phyloP scores from a whole-genome alignment of 2,888 invertebrate genomes.

The Eupeodes latifasciatus region DNA sequence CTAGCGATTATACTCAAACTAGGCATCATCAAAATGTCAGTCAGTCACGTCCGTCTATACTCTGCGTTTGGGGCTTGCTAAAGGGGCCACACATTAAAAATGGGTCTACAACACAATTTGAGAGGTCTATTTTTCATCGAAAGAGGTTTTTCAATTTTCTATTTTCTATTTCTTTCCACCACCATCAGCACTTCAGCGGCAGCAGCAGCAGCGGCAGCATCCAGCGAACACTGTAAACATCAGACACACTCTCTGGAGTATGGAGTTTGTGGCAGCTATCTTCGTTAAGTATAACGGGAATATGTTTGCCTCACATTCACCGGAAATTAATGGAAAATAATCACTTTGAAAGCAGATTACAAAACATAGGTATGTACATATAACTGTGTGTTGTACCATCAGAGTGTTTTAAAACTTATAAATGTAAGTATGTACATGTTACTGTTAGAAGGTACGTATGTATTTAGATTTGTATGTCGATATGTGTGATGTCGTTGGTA shows the following conservation, averaged over 20 bases:
- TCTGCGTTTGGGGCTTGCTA: conserved; percentile 14
- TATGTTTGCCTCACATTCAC: conserved; percentile 42
- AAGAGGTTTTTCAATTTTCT: conserved; percentile 59
- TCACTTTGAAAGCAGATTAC: conserved; percentile 66
- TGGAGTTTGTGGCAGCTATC: conserved; percentile 11
- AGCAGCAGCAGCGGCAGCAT: no score
- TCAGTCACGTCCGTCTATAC: conserved; percentile 48
- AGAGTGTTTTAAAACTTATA: neutral
- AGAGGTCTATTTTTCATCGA: conserved; percentile 44
- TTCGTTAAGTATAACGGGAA: conserved; percentile 52
- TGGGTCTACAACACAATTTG: conserved; percentile 61
- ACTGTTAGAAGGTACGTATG: no score
- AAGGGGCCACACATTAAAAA: conserved; percentile 53
- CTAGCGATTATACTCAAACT: conserved; percentile 19
- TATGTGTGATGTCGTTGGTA: conserved; percentile 18
- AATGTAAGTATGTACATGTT: no score
- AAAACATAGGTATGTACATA: conserved; percentile 7
- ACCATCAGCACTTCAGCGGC: no score
- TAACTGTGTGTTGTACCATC: conserved; percentile 27
- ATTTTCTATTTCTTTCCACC: conserved; percentile 51
- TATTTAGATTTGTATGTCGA: neutral
- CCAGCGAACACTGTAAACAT: no score
- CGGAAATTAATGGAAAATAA: conserved; percentile 73
- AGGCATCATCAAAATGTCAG: conserved; percentile 71
- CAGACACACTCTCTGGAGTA: neutral